Evolutionary conservation across 53 echinoderm and acorn worm genomes (phyloP).

Genomic region (Apostichopus leukothele): DNA sequence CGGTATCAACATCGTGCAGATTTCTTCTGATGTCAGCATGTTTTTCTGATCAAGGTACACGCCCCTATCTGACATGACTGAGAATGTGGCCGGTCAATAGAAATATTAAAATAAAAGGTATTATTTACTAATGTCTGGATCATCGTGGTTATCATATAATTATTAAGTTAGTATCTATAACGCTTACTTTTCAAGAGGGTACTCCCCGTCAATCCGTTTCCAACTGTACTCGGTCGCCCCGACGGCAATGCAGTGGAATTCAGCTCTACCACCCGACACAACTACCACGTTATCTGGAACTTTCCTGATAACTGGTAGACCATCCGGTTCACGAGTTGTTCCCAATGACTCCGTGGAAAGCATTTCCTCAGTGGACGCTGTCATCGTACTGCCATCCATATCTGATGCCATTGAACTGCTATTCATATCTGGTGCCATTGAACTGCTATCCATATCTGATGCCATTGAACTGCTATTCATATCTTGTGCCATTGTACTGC

Average conservation of each 20-base stretch:
- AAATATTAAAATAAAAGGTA: too few species aligned
- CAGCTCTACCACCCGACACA: slow-evolving; percentile 64
- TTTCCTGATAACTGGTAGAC: slow-evolving; percentile 47
- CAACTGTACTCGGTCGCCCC: slow-evolving; percentile 82
- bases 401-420: neutral
- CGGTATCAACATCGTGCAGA: too few species aligned
- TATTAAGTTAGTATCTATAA: too few species aligned
- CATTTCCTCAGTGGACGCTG: slow-evolving; percentile 35
- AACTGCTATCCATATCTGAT: slow-evolving; percentile 16
- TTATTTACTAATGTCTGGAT: too few species aligned
- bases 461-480: neutral
- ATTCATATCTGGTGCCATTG: slow-evolving; percentile 47
- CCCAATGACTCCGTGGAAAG: slow-evolving; percentile 47
- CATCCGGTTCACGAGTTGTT: slow-evolving; percentile 21
- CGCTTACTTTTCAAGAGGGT: slow-evolving; percentile 49
- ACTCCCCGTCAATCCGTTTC: slow-evolving; percentile 67
- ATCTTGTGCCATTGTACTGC: slow-evolving; percentile 42
- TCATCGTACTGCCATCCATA: slow-evolving; percentile 43
- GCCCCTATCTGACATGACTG: too few species aligned
- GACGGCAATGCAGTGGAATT: slow-evolving; percentile 73
- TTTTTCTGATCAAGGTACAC: too few species aligned
- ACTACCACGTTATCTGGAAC: slow-evolving; percentile 61
- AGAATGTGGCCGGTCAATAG: too few species aligned
- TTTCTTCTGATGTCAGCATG: too few species aligned
- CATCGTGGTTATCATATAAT: too few species aligned